Evolutionary conservation across 2,888 invertebrate species (phyloP), one percentile per base, ranked within the genome.

Genomic region (Ophion obscuratus): DNA sequence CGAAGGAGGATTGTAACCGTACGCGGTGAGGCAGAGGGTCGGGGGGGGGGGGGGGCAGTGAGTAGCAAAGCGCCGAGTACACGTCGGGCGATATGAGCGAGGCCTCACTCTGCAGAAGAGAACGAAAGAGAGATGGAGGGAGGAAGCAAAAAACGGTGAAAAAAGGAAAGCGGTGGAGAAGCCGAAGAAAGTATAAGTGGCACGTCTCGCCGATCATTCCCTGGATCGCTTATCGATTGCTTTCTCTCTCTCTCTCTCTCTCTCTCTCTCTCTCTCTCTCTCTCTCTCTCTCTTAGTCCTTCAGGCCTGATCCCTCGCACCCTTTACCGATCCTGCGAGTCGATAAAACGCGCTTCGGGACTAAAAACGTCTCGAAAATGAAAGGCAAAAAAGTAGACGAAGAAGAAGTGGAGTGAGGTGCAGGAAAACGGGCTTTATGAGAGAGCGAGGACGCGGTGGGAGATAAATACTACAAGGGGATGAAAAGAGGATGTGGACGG

Each of bases 191-290:
- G 82, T 85, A 85, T 47, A 47, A 85, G 82, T 82, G 79, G 85
- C 85, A 85, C 85, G 85, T 85, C 85, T 85, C 85, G 75, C 79
- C 85, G 85, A 85, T 85, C 79, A 62, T 71, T 79, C 75, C 79
- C 70, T 57, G 82, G 85, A 85, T 85, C 82, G 71, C 71, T 85
- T 85, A 85, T 85, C 85, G 85, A 85, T 85, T 82, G 71, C 70
- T 79, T 57, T 76, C 62, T 68, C 78, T n/a, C 27, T 40, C 47
- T 11, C 47, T 47, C 10, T 47, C 47, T 11, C 11, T 47, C 11
- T 11, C 14, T 10, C 11, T 47, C 47, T 47, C 47, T 11, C 9
- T 47, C 11, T 3, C 10, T 47, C 9, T 47, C 14, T 47, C 47
- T 47, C 47, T 47, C 14, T 47, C 47, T 10, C 47, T 11, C 47